Conservation (phyloP, 53 echinoderm and acorn worm species). For the Echinometra lucunter region DNA sequence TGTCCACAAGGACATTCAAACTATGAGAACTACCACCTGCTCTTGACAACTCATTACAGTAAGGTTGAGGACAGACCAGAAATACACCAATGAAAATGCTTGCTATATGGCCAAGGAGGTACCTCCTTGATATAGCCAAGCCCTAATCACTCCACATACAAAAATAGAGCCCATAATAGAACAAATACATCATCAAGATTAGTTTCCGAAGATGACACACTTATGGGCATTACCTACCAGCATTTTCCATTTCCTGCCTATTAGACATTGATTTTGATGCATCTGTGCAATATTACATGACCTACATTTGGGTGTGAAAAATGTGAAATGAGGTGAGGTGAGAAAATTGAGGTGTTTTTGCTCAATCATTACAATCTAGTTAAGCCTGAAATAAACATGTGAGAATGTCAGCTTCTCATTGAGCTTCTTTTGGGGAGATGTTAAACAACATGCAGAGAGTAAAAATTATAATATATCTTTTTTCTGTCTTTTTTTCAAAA, state of each 20-base stretch:
- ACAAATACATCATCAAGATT: not conserved
- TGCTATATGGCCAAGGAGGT: too few species aligned
- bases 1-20: slow-evolving; percentile 38
- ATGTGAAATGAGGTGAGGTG: not conserved
- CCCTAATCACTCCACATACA: not conserved
- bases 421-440: not conserved
- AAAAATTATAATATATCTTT: too few species aligned
- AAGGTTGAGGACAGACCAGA: not conserved
- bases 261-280: not conserved
- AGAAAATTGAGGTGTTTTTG: not conserved
- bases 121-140: not conserved
- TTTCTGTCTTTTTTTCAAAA: too few species aligned
- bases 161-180: not conserved
- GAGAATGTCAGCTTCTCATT: not conserved
- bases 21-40: slow-evolving; percentile 31
- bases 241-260: not conserved
- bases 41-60: slow-evolving; percentile 35
- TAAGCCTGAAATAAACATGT: not conserved
- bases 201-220: not conserved
- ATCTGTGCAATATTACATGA: slow-evolving; percentile 6
- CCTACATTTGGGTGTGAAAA: slow-evolving; percentile 9
- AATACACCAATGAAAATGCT: not conserved
- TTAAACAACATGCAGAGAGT: too few species aligned
- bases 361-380: not conserved
- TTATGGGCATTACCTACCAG: not conserved